These are phyloP conservation scores for Rhagologus leucostigma DNA, from an alignment of 2,113 vertebrate genomes.

Conservation along the genomic window DNA sequence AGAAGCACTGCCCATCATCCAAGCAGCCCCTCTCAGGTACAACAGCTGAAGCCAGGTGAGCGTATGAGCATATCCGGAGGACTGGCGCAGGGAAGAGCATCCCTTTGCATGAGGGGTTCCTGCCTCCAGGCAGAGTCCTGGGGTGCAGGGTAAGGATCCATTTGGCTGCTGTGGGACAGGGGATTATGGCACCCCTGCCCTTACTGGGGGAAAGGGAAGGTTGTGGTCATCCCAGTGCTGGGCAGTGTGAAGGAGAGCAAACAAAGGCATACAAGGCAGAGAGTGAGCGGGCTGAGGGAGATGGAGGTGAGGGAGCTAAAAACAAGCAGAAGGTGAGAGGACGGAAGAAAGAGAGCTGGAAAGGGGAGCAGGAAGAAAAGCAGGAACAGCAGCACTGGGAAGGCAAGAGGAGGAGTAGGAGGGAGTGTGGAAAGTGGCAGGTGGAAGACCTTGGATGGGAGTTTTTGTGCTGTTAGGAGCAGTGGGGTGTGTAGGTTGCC, in stretches of 20 bases:
- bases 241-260: background rate
- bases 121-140: background rate
- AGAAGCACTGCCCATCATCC: background rate
- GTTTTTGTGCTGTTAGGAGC: background rate
- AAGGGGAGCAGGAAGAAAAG: background rate
- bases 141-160: background rate
- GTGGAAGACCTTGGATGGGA: background rate
- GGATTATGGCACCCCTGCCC: background rate
- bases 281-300: background rate
- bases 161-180: rapidly evolving
- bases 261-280: background rate
- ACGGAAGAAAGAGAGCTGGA: background rate
- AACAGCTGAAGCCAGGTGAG: background rate
- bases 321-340: background rate
- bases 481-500: background rate
- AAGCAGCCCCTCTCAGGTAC: background rate
- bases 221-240: background rate
- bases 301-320: background rate
- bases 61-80: background rate
- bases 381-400: background rate
- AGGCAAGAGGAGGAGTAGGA: background rate
- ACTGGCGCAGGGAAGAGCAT: background rate
- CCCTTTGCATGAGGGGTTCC: background rate
- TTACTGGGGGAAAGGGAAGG: background rate
- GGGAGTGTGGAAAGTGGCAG: background rate